A percentile compares a stretch with the other conserved stretches of the same genome.
phyloP scores from a whole-genome alignment of 2,888 invertebrate species.

The Pachymerium ferrugineum region DNA sequence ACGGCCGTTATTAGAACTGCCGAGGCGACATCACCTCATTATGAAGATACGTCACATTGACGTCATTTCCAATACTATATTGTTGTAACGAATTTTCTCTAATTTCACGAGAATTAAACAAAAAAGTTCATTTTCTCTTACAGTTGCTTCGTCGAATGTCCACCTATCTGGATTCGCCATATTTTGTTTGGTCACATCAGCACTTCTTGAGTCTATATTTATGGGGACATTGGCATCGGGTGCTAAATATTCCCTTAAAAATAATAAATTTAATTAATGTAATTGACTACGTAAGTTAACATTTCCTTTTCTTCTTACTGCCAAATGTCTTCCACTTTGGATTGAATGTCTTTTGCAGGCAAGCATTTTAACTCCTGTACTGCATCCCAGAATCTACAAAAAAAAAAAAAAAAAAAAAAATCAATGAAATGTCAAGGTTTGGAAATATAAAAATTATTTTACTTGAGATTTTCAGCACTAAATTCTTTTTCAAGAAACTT shows the following conservation, averaged over 20 bases:
- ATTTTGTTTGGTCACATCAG: slow-evolving; percentile 74
- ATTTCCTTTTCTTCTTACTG: slow-evolving; percentile 44
- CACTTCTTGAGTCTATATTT: slow-evolving; percentile 91
- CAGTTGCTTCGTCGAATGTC: slow-evolving; percentile 96
- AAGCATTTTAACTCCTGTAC: slow-evolving; percentile 86
- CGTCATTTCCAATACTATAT: no score
- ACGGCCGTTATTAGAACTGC: no score
- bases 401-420: slow-evolving; percentile 20
- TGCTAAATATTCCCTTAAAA: slow-evolving; percentile 73
- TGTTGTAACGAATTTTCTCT: no score
- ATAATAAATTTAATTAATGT: not conserved
- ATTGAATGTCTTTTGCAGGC: slow-evolving; percentile 75
- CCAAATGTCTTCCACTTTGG: slow-evolving; percentile 81
- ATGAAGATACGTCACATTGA: no score
- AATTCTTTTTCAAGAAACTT: slow-evolving; percentile 96
- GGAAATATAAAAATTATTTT: slow-evolving; percentile 45
- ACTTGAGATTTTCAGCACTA: slow-evolving; percentile 97
- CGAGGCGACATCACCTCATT: no score
- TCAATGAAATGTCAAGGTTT: not conserved
- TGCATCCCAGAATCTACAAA: slow-evolving; percentile 83
- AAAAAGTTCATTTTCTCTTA: no score
- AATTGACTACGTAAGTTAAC: not conserved
- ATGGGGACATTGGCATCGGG: slow-evolving; percentile 93
- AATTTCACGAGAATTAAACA: no score
- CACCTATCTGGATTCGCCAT: slow-evolving; percentile 80